A percentile compares a stretch with the other conserved stretches of the same genome.
These are phyloP conservation scores for Marcusenius ussheri DNA, from an alignment of 2,113 vertebrate species.

Conservation along the genomic window DNA sequence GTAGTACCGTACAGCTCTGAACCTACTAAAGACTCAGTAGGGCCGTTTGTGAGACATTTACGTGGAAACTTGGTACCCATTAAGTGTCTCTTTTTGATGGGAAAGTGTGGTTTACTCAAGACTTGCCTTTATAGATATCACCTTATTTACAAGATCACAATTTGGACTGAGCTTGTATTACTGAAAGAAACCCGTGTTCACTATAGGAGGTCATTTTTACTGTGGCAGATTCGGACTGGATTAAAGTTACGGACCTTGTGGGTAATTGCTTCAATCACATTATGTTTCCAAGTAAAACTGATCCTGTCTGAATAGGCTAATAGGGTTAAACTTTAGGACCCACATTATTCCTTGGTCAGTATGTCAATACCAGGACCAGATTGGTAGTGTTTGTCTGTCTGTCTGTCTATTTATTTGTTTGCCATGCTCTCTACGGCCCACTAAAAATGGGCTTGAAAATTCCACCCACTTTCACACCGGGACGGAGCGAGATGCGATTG, in stretches of 20 bases:
- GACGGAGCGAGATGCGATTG: neutral
- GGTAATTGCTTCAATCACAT: neutral
- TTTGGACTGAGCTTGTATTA: neutral
- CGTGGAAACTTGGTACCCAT: neutral
- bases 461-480: neutral
- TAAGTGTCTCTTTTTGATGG: neutral
- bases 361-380: neutral
- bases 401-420: neutral
- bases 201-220: no score
- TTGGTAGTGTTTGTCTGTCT: neutral
- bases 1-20: neutral
- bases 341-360: neutral
- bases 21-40: neutral
- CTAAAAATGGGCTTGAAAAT: neutral
- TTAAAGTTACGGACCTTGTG: neutral
- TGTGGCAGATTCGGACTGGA: neutral
- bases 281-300: neutral
- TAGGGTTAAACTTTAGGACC: neutral
- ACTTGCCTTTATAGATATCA: neutral
- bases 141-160: neutral
- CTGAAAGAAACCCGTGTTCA: no score
- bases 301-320: neutral
- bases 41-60: neutral
- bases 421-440: neutral
- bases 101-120: no score